Percentiles rank a stretch among this genome's conserved stretches.
phyloP scores from a whole-genome alignment of 2,113 vertebrate genomes.

The Muntiacus reevesi region DNA sequence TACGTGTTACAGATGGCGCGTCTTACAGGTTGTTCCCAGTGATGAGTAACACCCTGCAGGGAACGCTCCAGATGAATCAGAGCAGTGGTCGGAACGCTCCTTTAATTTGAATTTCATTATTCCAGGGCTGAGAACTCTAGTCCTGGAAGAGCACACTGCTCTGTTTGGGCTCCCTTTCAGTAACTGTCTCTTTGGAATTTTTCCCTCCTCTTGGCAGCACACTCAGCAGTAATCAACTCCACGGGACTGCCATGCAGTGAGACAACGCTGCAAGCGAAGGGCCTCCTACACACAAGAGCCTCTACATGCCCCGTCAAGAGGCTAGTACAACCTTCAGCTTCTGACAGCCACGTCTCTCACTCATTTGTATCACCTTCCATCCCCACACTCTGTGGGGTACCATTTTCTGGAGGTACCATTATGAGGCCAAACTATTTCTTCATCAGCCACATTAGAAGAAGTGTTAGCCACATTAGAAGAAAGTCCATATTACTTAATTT shows the following conservation, averaged over 20 bases:
- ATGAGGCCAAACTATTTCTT: neutral
- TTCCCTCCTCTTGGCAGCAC: neutral
- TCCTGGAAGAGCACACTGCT: neutral
- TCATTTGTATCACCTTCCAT: neutral
- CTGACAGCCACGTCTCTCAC: too few species aligned
- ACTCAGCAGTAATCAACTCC: neutral
- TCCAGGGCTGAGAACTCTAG: neutral
- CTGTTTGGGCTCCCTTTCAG: neutral
- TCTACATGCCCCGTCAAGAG: neutral
- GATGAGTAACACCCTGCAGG: neutral
- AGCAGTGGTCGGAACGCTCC: neutral
- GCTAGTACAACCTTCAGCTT: neutral
- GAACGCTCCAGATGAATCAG: neutral
- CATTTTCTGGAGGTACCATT: neutral
- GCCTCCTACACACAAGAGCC: neutral
- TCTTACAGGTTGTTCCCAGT: neutral
- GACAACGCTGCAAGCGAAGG: neutral
- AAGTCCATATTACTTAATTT: neutral
- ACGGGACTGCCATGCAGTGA: neutral
- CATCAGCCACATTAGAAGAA: too few species aligned
- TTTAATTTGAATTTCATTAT: constrained; percentile 16
- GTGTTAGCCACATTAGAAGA: neutral
- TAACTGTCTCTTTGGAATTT: neutral
- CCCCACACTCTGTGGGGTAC: neutral
- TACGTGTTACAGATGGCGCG: neutral